Conservation (phyloP, 2,888 invertebrate species). For the Achlya flavicornis region DNA sequence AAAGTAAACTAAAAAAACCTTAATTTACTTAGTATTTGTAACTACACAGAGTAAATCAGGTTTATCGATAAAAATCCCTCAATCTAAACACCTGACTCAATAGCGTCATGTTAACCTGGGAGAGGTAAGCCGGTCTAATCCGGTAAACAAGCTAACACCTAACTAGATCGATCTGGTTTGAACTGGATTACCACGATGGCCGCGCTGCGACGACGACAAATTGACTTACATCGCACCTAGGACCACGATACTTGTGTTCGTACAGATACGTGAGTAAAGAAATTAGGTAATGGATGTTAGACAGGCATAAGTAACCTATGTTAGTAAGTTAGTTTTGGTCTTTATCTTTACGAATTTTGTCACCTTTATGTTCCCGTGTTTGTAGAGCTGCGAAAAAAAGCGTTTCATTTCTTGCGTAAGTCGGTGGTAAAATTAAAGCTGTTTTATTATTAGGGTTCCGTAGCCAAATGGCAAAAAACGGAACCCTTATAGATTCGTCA, state of each 20-base stretch:
- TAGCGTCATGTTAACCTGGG: conserved; percentile 27
- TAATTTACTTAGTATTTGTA: no score
- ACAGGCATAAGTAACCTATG: not conserved
- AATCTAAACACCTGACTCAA: conserved; percentile 11
- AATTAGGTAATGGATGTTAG: not conserved
- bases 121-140: conserved; percentile 42
- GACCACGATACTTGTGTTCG: conserved; percentile 31
- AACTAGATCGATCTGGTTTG: conserved; percentile 63
- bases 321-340: no score
- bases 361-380: no score
- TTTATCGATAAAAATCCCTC: not conserved
- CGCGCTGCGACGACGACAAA: conserved; percentile 56
- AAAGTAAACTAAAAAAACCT: no score
- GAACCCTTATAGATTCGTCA: no score
- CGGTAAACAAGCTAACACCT: conserved; percentile 60
- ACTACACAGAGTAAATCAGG: no score
- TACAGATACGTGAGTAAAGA: conserved; percentile 21
- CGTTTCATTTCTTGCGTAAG: no score
- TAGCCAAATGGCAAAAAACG: no score
- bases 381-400: no score
- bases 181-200: conserved; percentile 62
- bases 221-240: conserved; percentile 67
- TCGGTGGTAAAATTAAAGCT: no score
- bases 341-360: no score
- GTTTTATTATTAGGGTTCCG: no score